Conservation (phyloP, 2,888 invertebrate species). For the Leptinotarsa peninsularis region DNA sequence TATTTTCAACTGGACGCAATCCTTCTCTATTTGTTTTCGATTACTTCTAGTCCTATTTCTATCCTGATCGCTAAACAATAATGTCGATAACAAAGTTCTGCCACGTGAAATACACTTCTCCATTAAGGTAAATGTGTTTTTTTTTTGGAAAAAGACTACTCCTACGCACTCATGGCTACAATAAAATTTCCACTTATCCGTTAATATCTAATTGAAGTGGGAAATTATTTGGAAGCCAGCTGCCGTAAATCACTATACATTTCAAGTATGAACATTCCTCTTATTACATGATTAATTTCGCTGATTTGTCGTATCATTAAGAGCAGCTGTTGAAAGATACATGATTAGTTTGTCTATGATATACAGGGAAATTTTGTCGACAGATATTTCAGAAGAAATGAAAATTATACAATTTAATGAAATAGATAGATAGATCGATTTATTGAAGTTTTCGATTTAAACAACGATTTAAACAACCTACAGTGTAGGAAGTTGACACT, state of each 20-base stretch:
- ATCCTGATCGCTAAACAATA: neutral
- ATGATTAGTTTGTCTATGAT: neutral
- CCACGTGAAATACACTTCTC: neutral
- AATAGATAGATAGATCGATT: no score
- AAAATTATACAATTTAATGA: no score
- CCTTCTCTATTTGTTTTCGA: neutral
- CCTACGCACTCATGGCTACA: neutral
- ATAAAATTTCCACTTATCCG: constrained; percentile 13
- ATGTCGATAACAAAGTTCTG: constrained; percentile 2
- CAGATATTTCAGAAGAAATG: no score
- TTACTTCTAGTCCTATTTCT: neutral
- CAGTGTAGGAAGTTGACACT: no score
- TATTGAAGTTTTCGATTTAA: no score
- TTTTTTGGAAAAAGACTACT: neutral
- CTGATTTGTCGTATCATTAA: neutral
- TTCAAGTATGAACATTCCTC: constrained; percentile 12
- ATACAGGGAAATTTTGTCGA: neutral
- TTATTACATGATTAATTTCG: constrained; percentile 5
- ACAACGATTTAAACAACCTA: no score
- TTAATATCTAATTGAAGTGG: constrained; percentile 14
- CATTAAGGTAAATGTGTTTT: neutral
- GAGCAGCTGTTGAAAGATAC: constrained; percentile 8
- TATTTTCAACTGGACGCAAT: neutral
- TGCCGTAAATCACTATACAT: constrained; percentile 14
- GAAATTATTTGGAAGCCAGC: neutral